Evolutionary conservation across 1,140 invertebrate genomes (phyloP), one percentile per base, ranked within the genome.

Genomic region (Diabrotica undecimpunctata): DNA sequence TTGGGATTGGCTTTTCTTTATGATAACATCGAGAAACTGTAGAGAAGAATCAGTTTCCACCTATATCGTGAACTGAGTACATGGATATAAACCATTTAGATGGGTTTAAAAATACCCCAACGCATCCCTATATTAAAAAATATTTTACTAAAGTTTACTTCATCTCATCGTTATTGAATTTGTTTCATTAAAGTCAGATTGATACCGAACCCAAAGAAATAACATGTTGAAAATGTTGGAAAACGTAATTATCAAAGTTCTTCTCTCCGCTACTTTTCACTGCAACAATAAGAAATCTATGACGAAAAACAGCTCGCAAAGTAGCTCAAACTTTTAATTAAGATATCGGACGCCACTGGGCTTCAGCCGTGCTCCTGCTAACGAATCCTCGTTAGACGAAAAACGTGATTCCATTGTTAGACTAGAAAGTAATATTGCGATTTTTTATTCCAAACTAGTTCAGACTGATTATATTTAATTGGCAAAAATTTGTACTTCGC

Each of bases 271-370:
- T 9, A 9, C 12, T 8, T 12, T 54, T 8, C 25, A 25, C 12
- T 13, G 25, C 10, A 14, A 14, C 35, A 55, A 55, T 11, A 53
- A 55, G 25, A 35, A 55, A 55, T 55, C 54, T 55, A 55, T 55
- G 35, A 0, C 12, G 35, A 46, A 55, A 25, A 55, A 55, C 54
- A 55, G n/a, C 25, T 25, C 12, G 35, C 13, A 36, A 25, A 55
- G 54, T 25, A 9, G 54, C 54, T 55, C 6, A 46, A 46, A 55
- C 13, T 55, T 55, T 55, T 55, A 55, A 55, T 55, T 55, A 55
- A 55, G 54, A 55, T 55, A 25, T 55, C 35, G 25, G 54, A 55
- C 25, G 54, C 13, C 10, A 14, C n/a, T 14, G 35, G 25, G 25
- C 25, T 25, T 25, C 10, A 14, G 25, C 54, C 11, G 10, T 11